Evolutionary conservation across 2,113 vertebrate species (phyloP).

Genomic region (Noturus placidus): DNA sequence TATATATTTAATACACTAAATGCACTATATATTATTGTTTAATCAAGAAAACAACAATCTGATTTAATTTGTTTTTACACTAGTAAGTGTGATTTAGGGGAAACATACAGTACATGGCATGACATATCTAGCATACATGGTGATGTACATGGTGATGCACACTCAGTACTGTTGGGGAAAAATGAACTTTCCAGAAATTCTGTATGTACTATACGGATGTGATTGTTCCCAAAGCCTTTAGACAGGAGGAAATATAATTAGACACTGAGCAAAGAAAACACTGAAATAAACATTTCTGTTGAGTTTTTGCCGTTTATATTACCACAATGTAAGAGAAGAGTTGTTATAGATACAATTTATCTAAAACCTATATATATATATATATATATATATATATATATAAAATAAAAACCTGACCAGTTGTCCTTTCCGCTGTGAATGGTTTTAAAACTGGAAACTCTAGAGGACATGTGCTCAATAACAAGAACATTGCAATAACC

Average conservation of each 20-base stretch:
- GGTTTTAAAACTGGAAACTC: constrained; percentile 1
- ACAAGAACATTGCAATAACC: constrained; percentile 22
- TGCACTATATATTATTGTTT: background rate
- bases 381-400: too few relatives aligned
- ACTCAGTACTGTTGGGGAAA: background rate
- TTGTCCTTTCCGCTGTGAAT: background rate
- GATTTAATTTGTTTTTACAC: background rate
- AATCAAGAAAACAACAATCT: background rate
- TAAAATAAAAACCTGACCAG: background rate
- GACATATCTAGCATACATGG: background rate
- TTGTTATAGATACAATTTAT: background rate
- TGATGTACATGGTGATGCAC: too few relatives aligned
- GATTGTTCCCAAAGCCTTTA: background rate
- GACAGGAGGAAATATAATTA: background rate
- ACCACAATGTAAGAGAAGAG: background rate
- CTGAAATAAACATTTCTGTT: background rate
- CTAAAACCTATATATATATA: too few relatives aligned
- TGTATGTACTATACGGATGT: background rate
- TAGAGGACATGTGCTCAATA: constrained; percentile 18
- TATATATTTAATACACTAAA: background rate
- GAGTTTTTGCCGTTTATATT: background rate
- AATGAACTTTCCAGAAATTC: background rate
- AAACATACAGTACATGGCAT: background rate
- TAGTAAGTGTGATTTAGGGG: background rate
- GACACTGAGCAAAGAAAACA: background rate